Conservation (phyloP, 64 coral and sea anemone species). For the Montipora foliosa region DNA sequence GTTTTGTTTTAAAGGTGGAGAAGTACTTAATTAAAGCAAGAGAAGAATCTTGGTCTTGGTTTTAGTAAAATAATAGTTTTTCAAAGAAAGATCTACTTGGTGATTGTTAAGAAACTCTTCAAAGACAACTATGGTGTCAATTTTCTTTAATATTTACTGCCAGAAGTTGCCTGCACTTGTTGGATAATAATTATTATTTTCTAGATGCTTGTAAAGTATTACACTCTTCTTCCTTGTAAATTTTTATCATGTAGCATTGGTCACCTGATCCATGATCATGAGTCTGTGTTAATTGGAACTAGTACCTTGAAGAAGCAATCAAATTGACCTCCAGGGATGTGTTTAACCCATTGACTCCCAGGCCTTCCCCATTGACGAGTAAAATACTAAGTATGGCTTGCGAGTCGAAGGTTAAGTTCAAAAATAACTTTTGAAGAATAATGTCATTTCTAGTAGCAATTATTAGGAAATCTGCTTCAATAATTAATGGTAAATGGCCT, state of each 20-base stretch:
- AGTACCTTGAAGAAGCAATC: too few relatives aligned
- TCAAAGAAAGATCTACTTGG: slow-evolving; percentile 10
- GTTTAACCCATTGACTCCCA: too few relatives aligned
- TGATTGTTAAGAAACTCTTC: neutral
- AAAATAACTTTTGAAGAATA: too few relatives aligned
- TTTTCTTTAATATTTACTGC: neutral
- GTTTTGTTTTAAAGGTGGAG: slow-evolving; percentile 74
- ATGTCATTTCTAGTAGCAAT: too few relatives aligned
- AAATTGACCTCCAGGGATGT: too few relatives aligned
- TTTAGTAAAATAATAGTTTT: neutral
- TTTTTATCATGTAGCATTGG: neutral
- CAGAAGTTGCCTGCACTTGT: neutral
- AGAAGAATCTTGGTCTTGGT: slow-evolving; percentile 90
- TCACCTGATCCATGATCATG: neutral
- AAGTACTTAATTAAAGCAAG: slow-evolving; percentile 86
- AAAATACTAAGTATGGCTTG: too few relatives aligned
- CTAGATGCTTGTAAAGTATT: neutral
- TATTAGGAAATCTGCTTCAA: too few relatives aligned
- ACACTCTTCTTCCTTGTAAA: neutral
- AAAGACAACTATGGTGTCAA: neutral
- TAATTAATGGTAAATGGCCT: too few relatives aligned
- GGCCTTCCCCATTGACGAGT: too few relatives aligned
- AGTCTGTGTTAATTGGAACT: too few relatives aligned
- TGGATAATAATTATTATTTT: neutral
- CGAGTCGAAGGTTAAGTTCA: too few relatives aligned